Base-by-base conservation (phyloP, 2,888 invertebrate species). In the Campopleginae sp. region DNA sequence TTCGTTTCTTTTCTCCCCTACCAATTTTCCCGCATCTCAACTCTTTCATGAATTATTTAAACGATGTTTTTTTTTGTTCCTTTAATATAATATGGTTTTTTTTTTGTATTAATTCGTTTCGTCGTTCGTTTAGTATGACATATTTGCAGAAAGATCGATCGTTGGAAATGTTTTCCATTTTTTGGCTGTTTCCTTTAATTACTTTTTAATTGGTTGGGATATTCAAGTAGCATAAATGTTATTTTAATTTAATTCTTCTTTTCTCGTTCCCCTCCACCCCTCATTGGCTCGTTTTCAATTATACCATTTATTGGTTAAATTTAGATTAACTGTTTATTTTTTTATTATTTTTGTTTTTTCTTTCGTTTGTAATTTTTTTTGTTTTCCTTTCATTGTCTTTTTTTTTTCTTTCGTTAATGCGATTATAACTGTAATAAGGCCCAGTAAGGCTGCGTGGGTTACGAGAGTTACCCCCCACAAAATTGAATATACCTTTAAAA, bases 391-490 rank as follows among this genome's bases (percentile, higher is more conserved):
- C 51, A 79, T 84, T 80, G 63, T 70, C n/a, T n/a, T 71, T 63
- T 76, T 78, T 90, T 89, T 89, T 89, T 91, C 90, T 89, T 89
- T 85, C 87, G 88, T 89, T 90, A 91, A 92, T 92, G 93, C 91
- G 91, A 92, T 93, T 92, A 93, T 93, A 87, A 93, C 91, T 90
- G 93, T 93, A 93, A 91, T 93, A 93, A 93, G 93, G 93, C 93
- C 93, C 92, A 93, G 93, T 93, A 93, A 93, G 93, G 93, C 93
- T 92, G 91, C 91, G 93, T 93, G 93, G 93, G 91, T 92, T 74
- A 65, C 85, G 76, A 82, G 72, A 85, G 33, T 71, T 85, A 72
- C 23, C 14, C 51, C 92, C 92, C 92, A 93, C 92, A 92, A 91
- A 92, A 92, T 92, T 89, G 90, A 90, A 89, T 89, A 91, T 91